phyloP scores from a whole-genome alignment of 2,888 invertebrate species.

The Trichopria drosophilae region DNA sequence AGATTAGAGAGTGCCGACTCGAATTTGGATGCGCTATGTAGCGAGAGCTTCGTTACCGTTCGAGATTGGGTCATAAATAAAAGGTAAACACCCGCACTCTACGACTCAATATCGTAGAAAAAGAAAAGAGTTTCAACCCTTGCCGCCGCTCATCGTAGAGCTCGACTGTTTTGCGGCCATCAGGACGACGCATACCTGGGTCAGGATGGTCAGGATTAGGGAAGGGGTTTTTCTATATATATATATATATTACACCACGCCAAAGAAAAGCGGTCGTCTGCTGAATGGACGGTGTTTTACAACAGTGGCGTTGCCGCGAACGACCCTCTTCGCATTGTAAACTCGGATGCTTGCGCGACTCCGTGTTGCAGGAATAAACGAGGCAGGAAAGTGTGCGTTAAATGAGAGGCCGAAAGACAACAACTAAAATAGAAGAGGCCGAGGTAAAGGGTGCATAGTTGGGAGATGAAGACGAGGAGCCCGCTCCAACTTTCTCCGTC shows the following conservation, averaged over 20 bases:
- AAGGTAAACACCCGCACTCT: no score
- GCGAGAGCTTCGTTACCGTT: no score
- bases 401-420: slow-evolving; percentile 4
- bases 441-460: background rate
- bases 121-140: no score
- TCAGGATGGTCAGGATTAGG: slow-evolving; percentile 19
- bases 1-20: no score
- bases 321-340: slow-evolving; percentile 36
- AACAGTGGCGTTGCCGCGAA: slow-evolving; percentile 43
- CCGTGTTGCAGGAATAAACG: slow-evolving; percentile 1
- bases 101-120: no score
- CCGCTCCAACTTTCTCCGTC: no score
- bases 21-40: no score
- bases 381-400: no score
- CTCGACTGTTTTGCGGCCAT: no score
- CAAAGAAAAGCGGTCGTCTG: slow-evolving; percentile 43
- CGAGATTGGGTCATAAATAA: no score
- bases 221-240: slow-evolving; percentile 32
- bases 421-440: background rate
- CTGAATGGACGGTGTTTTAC: slow-evolving; percentile 51
- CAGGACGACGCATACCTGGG: no score
- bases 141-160: no score
- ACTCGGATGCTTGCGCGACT: slow-evolving; percentile 15
- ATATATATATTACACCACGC: slow-evolving; percentile 39
- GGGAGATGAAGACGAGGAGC: slow-evolving; percentile 9